Evolutionary conservation across 2,888 invertebrate species (phyloP).

Genomic region (Gryllus longicercus): DNA sequence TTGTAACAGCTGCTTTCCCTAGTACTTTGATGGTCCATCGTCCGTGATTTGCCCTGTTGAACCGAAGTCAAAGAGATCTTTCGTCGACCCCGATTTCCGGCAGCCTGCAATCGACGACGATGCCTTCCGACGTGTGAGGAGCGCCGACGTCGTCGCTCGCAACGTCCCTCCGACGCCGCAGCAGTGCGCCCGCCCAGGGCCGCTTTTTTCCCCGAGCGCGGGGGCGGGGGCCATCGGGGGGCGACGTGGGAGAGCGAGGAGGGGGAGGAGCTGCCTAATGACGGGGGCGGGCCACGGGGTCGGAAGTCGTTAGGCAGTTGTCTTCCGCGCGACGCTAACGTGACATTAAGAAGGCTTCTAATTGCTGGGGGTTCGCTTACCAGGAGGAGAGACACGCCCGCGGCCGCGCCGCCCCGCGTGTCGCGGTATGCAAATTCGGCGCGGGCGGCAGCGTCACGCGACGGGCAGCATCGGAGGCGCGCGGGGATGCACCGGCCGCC

Average conservation of each 20-base stretch:
- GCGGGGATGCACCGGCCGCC: too few species aligned
- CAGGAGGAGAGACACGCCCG: background rate
- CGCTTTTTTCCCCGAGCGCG: background rate
- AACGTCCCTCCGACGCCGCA: too few species aligned
- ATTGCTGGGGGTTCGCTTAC: conserved; percentile 11
- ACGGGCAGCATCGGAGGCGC: background rate
- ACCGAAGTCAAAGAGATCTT: too few species aligned
- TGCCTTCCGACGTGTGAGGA: too few species aligned
- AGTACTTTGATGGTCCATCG: too few species aligned
- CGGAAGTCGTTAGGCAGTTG: conserved; percentile 17
- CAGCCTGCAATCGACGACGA: too few species aligned
- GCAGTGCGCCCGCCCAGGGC: background rate
- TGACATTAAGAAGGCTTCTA: conserved; percentile 17
- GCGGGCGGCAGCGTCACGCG: background rate
- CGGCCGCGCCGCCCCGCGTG: conserved; percentile 3
- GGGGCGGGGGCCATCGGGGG: background rate
- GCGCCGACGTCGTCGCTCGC: too few species aligned
- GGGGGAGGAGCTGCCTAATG: background rate
- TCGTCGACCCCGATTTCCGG: too few species aligned
- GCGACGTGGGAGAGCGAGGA: background rate
- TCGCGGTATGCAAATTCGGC: background rate
- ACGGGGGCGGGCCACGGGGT: conserved; percentile 1
- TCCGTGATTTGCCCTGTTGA: too few species aligned
- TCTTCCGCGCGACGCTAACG: conserved; percentile 17
- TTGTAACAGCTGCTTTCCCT: too few species aligned